A percentile compares a stretch with the other conserved stretches of the same genome.
phyloP scores from a whole-genome alignment of 2,113 vertebrate genomes.

The Parus major region DNA sequence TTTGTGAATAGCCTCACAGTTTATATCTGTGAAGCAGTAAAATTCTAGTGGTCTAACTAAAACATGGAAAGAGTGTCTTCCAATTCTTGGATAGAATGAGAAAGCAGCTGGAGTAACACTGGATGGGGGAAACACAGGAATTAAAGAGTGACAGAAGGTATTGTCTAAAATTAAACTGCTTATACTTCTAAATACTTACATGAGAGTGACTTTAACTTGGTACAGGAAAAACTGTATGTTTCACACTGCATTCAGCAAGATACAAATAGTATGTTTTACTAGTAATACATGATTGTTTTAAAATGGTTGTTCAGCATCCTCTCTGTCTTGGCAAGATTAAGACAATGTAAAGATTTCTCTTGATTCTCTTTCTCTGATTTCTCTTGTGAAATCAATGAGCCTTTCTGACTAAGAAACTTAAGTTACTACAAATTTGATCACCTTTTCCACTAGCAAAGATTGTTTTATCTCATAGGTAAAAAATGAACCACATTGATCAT shows the following conservation, averaged over 20 bases:
- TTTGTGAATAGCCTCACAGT: not conserved
- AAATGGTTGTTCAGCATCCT: not conserved
- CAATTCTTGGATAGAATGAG: not conserved
- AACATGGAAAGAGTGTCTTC: not conserved
- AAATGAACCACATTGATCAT: not conserved
- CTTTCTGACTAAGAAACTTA: not conserved
- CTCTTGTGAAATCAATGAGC: not conserved
- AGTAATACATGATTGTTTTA: not conserved
- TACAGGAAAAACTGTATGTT: not conserved
- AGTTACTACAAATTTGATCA: not conserved
- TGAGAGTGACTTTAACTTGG: not conserved
- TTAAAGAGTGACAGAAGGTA: not conserved
- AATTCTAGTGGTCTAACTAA: not conserved
- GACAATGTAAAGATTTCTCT: not conserved
- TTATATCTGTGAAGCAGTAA: not conserved
- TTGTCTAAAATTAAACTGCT: not conserved
- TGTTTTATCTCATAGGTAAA: fast-evolving
- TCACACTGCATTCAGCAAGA: not conserved
- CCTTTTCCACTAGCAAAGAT: not conserved
- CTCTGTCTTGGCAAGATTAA: not conserved
- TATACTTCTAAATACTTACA: not conserved
- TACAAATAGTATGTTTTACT: not conserved
- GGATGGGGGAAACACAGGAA: fast-evolving
- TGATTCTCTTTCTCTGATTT: not conserved
- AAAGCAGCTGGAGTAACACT: not conserved